Base-by-base conservation (phyloP, 2,113 vertebrate species). In the Siphamia tubifer region DNA sequence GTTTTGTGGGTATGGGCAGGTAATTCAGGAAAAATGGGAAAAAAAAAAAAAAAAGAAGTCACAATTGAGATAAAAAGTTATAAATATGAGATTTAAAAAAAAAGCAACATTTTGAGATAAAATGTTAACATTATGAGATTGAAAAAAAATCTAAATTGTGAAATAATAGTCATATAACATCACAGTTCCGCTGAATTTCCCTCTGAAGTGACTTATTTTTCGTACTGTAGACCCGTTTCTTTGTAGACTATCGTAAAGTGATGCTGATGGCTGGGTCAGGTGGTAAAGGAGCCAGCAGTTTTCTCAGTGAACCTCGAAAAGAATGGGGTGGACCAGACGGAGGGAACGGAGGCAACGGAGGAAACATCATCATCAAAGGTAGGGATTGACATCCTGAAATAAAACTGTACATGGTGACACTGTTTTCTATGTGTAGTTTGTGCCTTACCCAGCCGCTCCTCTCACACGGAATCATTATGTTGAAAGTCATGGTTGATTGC, bases 291-390 rank as follows among this genome's bases (percentile, higher is more conserved):
- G 79, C 57, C 19, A 91, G 85, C 56, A 94, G 92, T 80, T 99
- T 99, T 83, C 83, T 93, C 79, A 99, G 98, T 1, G 96, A 99
- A 36, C 98, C 97, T 19, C 85, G 96, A 8, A 99, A 99, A 84
- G 90, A 96, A 57, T 98, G 94, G 75, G 98, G 96, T 0, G 97
- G 97, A n/a, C 98, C 98, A 0, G 94, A 96, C 12, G 98, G 97
- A 9, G 98, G 98, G 6, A 93, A 99, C 1, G 98, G 97, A 23
- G 97, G 98, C 5, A 83, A 92, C 20, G 98, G 98, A 0, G 97
- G 95, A 38, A 93, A 94, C 6, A 60, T 99, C 19, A 87, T 96
- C 71, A 89, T 99, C 53, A 95, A 92, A 92, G 97, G 97, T 95
- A 89, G 38, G 38, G 24, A n/a, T n/a, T n/a, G n/a, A n/a, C n/a